Percentiles rank a stretch among this genome's conserved stretches.
These are phyloP conservation scores for Sarcophaga variegata DNA, from an alignment of 2,888 invertebrate genomes.

Conservation along the genomic window DNA sequence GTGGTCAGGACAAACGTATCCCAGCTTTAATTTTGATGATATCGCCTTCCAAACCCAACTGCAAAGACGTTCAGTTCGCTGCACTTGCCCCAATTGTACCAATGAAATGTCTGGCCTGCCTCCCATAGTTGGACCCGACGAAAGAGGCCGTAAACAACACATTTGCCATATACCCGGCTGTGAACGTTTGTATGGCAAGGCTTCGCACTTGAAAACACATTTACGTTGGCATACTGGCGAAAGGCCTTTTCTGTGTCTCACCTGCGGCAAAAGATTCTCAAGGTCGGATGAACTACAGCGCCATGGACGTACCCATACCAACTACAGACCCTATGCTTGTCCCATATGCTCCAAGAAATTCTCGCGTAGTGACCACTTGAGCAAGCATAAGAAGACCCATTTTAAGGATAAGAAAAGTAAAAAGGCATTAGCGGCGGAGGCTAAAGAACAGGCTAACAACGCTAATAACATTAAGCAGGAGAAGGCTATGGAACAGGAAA, in stretches of 20 bases:
- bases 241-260: conserved; percentile 93
- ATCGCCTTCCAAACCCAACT: conserved; percentile 83
- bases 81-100: conserved; percentile 91
- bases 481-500: conserved; percentile 67
- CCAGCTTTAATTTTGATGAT: conserved; percentile 80
- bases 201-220: conserved; percentile 96
- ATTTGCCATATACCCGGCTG: conserved; percentile 94
- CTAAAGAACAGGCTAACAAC: conserved; percentile 74
- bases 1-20: conserved; percentile 79
- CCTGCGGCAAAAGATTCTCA: conserved; percentile 95
- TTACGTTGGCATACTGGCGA: conserved; percentile 97
- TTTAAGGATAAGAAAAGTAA: conserved; percentile 81
- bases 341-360: conserved; percentile 94
- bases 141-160: conserved; percentile 90
- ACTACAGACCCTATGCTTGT: conserved; percentile 94
- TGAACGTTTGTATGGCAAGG: conserved; percentile 94
- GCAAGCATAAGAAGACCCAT: conserved; percentile 95
- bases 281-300: conserved; percentile 95
- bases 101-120: conserved; percentile 90
- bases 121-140: conserved; percentile 88
- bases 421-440: conserved; percentile 77
- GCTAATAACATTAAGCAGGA: conserved; percentile 72
- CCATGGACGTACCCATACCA: conserved; percentile 93
- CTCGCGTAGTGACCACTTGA: conserved; percentile 96
- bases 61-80: conserved; percentile 88